Evolutionary conservation across 2,113 vertebrate genomes (phyloP), one percentile per base, ranked within the genome.

Genomic region (Chauna torquata): DNA sequence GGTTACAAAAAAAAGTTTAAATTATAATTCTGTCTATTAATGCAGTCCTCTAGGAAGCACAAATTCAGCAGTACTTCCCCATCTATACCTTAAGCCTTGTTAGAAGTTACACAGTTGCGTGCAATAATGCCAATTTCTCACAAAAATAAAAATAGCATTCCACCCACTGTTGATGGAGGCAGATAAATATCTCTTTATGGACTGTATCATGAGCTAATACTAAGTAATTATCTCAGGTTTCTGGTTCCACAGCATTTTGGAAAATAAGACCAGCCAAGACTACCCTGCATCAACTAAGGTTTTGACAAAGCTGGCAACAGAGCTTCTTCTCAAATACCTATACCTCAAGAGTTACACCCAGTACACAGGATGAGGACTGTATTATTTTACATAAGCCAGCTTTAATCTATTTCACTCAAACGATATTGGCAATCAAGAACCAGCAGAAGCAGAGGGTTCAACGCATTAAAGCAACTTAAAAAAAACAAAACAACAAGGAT

Each of bases 261-360:
- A 44, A 78, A 87, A 27, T 52, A 42, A 88, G 45, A 28, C 7
- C 11, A 36, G 30, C 32, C 36, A 36, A 27, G 58, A 45, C 44
- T 8, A 50, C 5, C 4, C 11, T 0, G 2, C 10, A 18, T 16
- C 42, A 80, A 25, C 16, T 5, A 12, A 49, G 20, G 45, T 36
- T 78, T 42, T 18, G 45, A 65, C 61, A 28, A 57, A 69, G 44
- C 45, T 44, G 20, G 45, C 38, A 85, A 10, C 3, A 44, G 25
- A 70, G 49, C 32, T 76, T 11, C 44, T 34, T 64, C 38, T 24
- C 16, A 13, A 61, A 47, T 10, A 64, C 11, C 44, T 28, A 34
- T 28, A 34, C 70, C 47, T 68, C 45, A 57, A 40, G 1, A 45
- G 28, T 52, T 38, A 6, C 17, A 59, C 9, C 12, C 4, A 19